A percentile compares a stretch with the other conserved stretches of the same genome.
Evolutionary conservation across 2,888 invertebrate species (phyloP).

Genomic region (Melolontha melolontha): DNA sequence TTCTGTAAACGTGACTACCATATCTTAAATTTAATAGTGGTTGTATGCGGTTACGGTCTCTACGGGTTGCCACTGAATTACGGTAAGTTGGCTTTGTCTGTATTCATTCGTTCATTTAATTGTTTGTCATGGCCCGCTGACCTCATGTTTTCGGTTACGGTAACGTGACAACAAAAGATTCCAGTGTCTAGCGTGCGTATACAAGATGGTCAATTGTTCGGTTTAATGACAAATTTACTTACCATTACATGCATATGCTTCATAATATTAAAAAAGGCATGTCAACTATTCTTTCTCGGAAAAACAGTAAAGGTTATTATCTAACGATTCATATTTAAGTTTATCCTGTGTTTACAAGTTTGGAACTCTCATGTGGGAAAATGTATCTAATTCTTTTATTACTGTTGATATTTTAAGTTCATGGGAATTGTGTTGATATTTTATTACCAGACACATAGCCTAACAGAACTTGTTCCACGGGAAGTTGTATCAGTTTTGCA

Average conservation of each 20-base stretch:
- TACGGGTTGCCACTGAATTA: conserved; percentile 15
- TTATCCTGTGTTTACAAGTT: too few relatives aligned
- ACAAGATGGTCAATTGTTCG: conserved; percentile 34
- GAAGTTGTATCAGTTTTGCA: too few relatives aligned
- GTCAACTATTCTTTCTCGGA: conserved; percentile 2
- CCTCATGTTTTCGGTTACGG: conserved; percentile 35
- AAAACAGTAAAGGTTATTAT: conserved; percentile 2
- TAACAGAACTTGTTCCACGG: too few relatives aligned
- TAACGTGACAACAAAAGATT: conserved; percentile 36
- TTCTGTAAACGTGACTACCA: conserved; percentile 16
- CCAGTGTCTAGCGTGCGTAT: conserved; percentile 23
- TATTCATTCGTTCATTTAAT: conserved; percentile 35
- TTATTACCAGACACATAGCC: too few relatives aligned
- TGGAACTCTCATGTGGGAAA: too few relatives aligned
- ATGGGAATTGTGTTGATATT: too few relatives aligned
- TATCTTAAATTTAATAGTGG: conserved; percentile 17
- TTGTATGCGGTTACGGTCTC: conserved; percentile 11
- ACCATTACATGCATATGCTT: conserved; percentile 1
- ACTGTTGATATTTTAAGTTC: too few relatives aligned
- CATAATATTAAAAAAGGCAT: conserved; percentile 5
- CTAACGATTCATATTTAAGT: too few relatives aligned
- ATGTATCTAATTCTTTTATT: too few relatives aligned
- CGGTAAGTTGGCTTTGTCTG: conserved; percentile 32
- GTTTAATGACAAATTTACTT: conserved; percentile 20
- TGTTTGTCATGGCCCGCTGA: conserved; percentile 36